Conservation (phyloP, 2,113 vertebrate genomes). For the Coreoperca whiteheadi region DNA sequence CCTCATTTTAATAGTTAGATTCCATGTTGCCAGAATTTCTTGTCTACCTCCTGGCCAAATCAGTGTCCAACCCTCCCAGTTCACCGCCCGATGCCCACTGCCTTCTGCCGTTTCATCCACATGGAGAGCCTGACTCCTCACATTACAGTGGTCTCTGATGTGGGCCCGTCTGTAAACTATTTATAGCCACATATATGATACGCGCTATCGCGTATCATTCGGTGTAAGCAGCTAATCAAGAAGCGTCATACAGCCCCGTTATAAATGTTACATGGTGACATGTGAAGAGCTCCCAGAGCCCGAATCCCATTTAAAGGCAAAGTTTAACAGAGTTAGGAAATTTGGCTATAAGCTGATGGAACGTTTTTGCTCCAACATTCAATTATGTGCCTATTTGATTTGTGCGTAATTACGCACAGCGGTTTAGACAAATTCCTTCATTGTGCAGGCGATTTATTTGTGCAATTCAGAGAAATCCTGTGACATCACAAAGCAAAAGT, state of each 20-base stretch:
- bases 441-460: constrained; percentile 51
- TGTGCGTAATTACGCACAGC: constrained; percentile 66
- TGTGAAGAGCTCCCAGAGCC: not conserved
- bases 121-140: constrained; percentile 52
- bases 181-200: constrained; percentile 67
- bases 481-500: constrained; percentile 33
- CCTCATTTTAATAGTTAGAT: constrained; percentile 32
- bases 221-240: constrained; percentile 41
- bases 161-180: constrained; percentile 54
- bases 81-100: constrained; percentile 46
- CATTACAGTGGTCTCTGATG: constrained; percentile 47
- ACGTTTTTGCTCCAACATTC: constrained; percentile 32
- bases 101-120: constrained; percentile 55
- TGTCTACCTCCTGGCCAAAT: constrained; percentile 36
- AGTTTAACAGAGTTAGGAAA: constrained; percentile 39
- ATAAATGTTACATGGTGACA: constrained; percentile 41
- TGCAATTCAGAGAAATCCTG: constrained; percentile 19
- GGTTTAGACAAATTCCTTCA: constrained; percentile 21
- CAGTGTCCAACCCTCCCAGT: constrained; percentile 54
- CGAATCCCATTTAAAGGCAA: constrained; percentile 10
- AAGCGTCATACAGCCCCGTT: constrained; percentile 20
- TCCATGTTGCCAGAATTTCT: constrained; percentile 31
- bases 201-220: constrained; percentile 49
- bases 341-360: constrained; percentile 20
- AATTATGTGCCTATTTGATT: constrained; percentile 39